Evolutionary conservation across 2,113 vertebrate species (phyloP).

Genomic region (Tyrannus savana): DNA sequence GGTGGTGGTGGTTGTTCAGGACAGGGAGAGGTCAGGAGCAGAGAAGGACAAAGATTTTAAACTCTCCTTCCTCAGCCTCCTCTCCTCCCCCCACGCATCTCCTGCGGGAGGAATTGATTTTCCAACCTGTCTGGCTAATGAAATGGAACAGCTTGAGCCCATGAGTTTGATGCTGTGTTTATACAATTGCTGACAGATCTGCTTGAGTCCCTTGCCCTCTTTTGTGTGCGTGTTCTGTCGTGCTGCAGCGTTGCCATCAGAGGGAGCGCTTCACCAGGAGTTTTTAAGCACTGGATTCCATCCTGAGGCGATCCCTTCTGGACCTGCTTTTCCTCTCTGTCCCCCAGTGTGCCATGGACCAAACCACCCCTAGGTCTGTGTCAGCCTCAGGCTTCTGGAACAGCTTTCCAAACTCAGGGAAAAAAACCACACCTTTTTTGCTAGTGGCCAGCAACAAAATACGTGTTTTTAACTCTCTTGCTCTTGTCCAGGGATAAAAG

Average conservation of each 20-base stretch:
- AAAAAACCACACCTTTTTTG: accelerated
- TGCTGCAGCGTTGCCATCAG: slow-evolving; percentile 38
- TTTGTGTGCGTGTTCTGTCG: background rate
- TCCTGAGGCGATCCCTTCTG: background rate
- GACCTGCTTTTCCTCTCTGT: background rate
- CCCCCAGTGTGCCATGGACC: background rate
- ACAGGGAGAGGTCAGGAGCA: background rate
- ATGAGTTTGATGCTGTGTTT: slow-evolving; percentile 49
- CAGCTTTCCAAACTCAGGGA: background rate
- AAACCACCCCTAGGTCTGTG: background rate
- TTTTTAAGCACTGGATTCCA: background rate
- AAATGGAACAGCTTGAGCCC: slow-evolving; percentile 30
- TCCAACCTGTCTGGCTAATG: background rate
- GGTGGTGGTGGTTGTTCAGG: background rate
- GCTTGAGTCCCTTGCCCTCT: background rate
- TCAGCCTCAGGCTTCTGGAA: background rate
- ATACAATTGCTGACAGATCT: background rate
- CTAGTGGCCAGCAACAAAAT: background rate
- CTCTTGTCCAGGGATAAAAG: background rate
- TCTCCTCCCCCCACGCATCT: background rate
- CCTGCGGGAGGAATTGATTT: background rate
- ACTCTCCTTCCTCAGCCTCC: background rate
- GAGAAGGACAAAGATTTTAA: background rate
- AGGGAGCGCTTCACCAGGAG: slow-evolving; percentile 34
- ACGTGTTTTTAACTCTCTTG: accelerated